phyloP scores from a whole-genome alignment of 2,113 vertebrate species.

The Dipodomys spectabilis region DNA sequence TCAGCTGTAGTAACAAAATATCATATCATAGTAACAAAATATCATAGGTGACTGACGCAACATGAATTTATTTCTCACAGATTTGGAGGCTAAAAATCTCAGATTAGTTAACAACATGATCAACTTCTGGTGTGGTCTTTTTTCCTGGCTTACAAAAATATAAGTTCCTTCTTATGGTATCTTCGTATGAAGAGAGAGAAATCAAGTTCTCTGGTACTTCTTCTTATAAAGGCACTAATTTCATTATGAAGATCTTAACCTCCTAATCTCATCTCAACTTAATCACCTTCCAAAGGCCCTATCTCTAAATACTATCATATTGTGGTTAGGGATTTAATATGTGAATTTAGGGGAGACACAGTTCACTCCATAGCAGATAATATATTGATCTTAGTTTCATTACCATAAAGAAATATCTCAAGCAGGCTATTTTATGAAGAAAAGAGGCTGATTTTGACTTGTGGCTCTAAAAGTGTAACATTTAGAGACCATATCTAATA shows the following conservation, averaged over 20 bases:
- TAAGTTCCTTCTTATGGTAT: not conserved
- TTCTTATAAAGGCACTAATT: not conserved
- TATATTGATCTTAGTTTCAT: not conserved
- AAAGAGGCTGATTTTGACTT: not conserved
- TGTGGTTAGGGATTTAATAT: not conserved
- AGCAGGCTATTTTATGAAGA: not conserved
- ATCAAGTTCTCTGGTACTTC: not conserved
- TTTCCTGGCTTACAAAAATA: not conserved
- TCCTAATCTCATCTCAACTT: not conserved
- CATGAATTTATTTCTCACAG: conserved; percentile 2
- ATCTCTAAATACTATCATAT: not conserved
- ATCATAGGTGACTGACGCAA: not conserved
- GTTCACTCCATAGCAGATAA: not conserved
- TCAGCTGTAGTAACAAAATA: not conserved
- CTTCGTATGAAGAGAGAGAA: not conserved
- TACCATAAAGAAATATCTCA: not conserved
- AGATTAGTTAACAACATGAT: not conserved
- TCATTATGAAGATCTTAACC: not conserved
- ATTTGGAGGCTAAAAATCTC: not conserved
- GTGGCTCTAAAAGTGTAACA: not conserved
- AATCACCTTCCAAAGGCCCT: not conserved
- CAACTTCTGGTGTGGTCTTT: not conserved
- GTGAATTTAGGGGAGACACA: not conserved
- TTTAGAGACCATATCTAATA: not conserved
- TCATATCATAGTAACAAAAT: not conserved